Conservation (phyloP, 2,797 vertebrate species). For the Myotis findleyi region DNA sequence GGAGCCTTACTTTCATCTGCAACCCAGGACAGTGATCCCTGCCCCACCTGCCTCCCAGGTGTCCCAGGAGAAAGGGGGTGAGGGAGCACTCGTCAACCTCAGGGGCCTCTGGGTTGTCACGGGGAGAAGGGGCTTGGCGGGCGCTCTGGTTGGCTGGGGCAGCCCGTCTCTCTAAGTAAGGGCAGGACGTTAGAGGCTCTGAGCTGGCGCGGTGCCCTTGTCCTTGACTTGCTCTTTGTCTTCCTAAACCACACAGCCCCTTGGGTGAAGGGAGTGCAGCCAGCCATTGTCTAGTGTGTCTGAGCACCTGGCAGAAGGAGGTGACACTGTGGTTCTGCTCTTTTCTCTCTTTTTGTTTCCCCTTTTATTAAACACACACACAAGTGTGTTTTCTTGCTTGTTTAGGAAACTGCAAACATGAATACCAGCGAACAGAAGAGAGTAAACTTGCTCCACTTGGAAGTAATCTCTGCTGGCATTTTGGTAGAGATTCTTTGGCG, state of each 20-base stretch:
- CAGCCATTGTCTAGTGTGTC: not conserved
- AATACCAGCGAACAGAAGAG: not conserved
- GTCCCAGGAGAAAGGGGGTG: not conserved
- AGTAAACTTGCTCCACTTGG: not conserved
- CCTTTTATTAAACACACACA: not conserved
- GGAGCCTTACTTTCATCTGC: not conserved
- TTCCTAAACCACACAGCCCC: constrained; percentile 6
- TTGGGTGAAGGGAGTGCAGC: constrained; percentile 19
- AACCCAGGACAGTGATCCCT: not conserved
- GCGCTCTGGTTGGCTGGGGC: not conserved
- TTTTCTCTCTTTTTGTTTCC: not conserved
- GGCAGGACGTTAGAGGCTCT: not conserved
- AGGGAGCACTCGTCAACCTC: not conserved
- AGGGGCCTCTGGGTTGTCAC: not conserved
- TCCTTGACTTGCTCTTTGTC: constrained; percentile 42
- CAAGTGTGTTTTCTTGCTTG: not conserved
- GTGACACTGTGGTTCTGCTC: not conserved
- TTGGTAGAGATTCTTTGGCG: not conserved
- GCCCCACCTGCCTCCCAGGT: not conserved
- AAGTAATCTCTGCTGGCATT: not conserved
- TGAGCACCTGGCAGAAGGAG: constrained; percentile 36
- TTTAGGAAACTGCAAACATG: constrained; percentile 3
- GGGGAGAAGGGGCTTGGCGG: not conserved
- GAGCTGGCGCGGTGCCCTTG: constrained; percentile 40
- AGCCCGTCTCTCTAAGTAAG: not conserved